Conservation (phyloP, 2,888 invertebrate species). For the Phengaris arion region DNA sequence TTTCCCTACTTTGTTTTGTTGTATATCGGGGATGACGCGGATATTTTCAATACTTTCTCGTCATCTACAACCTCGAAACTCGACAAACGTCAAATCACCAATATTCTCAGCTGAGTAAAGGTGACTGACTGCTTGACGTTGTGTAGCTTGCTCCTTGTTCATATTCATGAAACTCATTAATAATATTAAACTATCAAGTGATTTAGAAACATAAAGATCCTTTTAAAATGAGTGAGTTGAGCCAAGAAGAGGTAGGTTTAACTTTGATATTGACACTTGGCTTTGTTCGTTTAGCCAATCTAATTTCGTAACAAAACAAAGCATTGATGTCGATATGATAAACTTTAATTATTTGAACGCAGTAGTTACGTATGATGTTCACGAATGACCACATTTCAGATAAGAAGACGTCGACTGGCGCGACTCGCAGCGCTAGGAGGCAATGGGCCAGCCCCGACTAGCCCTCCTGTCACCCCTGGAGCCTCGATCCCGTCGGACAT, state of each 20-base stretch:
- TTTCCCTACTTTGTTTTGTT: slow-evolving; percentile 34
- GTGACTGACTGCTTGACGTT: slow-evolving; percentile 76
- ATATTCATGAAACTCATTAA: slow-evolving; percentile 50
- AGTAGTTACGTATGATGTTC: slow-evolving; percentile 25
- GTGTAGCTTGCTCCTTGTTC: slow-evolving; percentile 65
- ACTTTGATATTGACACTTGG: slow-evolving; percentile 66
- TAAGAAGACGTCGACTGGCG: slow-evolving; percentile 86
- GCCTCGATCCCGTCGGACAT: slow-evolving; percentile 61
- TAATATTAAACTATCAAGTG: slow-evolving; percentile 20
- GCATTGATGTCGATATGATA: slow-evolving; percentile 66
- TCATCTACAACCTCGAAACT: slow-evolving; percentile 56
- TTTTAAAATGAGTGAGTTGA: slow-evolving; percentile 88
- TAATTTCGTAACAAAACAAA: slow-evolving; percentile 80
- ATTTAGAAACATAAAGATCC: slow-evolving; percentile 45
- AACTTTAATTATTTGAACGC: slow-evolving; percentile 50
- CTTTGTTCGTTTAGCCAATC: slow-evolving; percentile 72
- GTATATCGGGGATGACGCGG: slow-evolving; percentile 70
- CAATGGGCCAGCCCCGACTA: slow-evolving; percentile 71
- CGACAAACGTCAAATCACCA: slow-evolving; percentile 68
- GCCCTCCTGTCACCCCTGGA: slow-evolving; percentile 70
- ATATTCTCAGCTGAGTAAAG: slow-evolving; percentile 65
- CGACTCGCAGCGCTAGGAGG: slow-evolving; percentile 83
- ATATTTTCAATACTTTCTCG: slow-evolving; percentile 77
- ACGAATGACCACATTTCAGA: slow-evolving; percentile 72
- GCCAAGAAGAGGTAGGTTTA: slow-evolving; percentile 90